These are phyloP conservation scores for Pemphredon lugubris DNA, from an alignment of 2,888 invertebrate genomes.

Conservation along the genomic window DNA sequence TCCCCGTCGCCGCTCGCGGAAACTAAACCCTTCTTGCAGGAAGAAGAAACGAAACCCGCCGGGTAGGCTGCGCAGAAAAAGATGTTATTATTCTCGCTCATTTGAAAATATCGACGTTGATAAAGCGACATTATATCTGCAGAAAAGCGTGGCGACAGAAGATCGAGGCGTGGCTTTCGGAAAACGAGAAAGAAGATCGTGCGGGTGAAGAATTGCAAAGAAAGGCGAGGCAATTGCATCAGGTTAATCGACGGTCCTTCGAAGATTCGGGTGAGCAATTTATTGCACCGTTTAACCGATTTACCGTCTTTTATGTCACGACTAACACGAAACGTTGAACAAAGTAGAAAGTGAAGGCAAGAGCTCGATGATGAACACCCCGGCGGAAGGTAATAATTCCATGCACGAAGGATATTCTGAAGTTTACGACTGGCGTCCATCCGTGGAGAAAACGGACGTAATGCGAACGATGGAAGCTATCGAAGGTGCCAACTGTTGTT, in stretches of 20 bases:
- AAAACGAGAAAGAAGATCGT: conserved; percentile 91
- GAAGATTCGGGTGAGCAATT: conserved; percentile 89
- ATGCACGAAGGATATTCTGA: conserved; percentile 83
- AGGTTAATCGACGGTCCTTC: conserved; percentile 89
- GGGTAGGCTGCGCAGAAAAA: conserved; percentile 79
- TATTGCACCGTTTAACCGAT: neutral
- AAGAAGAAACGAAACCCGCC: conserved; percentile 84
- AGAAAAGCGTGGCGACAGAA: conserved; percentile 93
- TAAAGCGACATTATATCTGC: conserved; percentile 14
- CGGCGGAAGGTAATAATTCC: conserved; percentile 87
- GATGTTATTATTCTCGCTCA: no score
- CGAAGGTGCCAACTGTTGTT: no score
- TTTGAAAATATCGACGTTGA: no score
- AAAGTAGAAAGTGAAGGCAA: conserved; percentile 90
- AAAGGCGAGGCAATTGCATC: conserved; percentile 85
- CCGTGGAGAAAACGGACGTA: conserved; percentile 91
- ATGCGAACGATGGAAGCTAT: conserved; percentile 93
- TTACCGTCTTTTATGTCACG: neutral
- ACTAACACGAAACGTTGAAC: conserved; percentile 11
- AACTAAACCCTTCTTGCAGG: conserved; percentile 82
- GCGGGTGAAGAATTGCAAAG: conserved; percentile 87
- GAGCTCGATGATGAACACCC: conserved; percentile 86
- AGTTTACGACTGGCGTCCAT: conserved; percentile 91
- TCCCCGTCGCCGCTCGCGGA: conserved; percentile 86
- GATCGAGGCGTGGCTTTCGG: conserved; percentile 95